Base-by-base conservation (phyloP, 2,888 invertebrate genomes). In the Mechanitis mazaeus region DNA sequence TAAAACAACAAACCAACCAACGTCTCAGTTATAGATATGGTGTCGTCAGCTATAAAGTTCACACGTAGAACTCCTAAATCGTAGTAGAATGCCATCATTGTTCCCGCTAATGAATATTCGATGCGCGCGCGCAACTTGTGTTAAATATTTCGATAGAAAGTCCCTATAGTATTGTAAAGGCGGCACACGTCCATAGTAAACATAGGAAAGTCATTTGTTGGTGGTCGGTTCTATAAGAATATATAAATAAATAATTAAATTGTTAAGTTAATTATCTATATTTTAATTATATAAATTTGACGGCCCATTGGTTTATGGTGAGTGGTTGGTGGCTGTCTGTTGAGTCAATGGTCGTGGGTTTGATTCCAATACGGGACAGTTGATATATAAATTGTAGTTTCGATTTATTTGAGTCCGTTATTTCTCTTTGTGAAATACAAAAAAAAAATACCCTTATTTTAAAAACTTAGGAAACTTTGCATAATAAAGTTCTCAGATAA, bases 81-180 rank as follows among this genome's bases (percentile, higher is more conserved):
- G 79, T 73, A 76, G 76, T 63, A 74, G 64, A 71, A 64, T 70
- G 68, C 69, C 69, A 69, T 78, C 76, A 83, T 86, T 87, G 84
- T 85, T 79, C 74, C 71, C 70, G 55, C 60, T 69, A 69, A 81
- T 85, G 69, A 81, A 79, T 84, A 89, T 89, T 83, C 85, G 65
- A 79, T 75, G 73, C 79, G 79, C 77, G 72, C 71, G 73, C 81
- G 72, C 77, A 72, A 76, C 72, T 76, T 71, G 77, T 77, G 79
- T 82, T 75, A 81, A 87, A 86, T 87, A 85, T 85, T 87, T 86
- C 75, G 80, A 76, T 87, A 84, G 89, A 89, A 89, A 89, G 89
- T 87, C 82, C 70, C 76, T 64, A 67, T 65, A 76, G 82, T 72
- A 65, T 78, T 74, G 73, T 72, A 63, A 45, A 64, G 56, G 65